Evolutionary conservation across 2,888 invertebrate genomes (phyloP).

Genomic region (Prenolepis imparis): DNA sequence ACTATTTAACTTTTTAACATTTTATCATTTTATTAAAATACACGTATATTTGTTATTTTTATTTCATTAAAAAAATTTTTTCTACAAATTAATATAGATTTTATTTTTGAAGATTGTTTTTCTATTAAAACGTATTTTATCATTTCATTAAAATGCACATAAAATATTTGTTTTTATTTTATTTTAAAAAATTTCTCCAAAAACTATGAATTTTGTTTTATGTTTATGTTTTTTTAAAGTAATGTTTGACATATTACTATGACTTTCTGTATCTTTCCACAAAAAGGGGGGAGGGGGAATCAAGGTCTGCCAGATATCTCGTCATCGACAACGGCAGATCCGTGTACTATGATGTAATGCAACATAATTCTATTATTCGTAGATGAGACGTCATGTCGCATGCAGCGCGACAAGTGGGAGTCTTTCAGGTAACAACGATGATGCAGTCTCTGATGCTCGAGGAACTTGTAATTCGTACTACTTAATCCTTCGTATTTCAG

Average conservation of each 20-base stretch:
- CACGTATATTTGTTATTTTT: not conserved
- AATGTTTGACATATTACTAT: not conserved
- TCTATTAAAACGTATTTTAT: not conserved
- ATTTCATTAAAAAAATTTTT: not conserved
- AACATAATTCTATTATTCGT: conserved; percentile 76
- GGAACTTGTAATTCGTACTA: not conserved
- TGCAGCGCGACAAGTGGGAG: conserved; percentile 23
- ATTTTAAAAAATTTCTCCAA: not conserved
- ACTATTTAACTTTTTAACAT: no score
- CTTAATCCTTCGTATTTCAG: not conserved
- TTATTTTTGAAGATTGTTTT: no score
- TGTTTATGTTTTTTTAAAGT: not conserved
- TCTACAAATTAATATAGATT: no score
- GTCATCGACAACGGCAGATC: conserved; percentile 71
- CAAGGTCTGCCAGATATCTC: conserved; percentile 79
- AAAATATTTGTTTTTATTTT: not conserved
- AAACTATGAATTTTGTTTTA: not conserved
- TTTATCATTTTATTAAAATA: not conserved
- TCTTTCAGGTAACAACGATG: not conserved
- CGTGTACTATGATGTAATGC: conserved; percentile 81
- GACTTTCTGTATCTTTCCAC: not conserved
- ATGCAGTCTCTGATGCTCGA: not conserved
- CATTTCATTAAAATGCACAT: not conserved
- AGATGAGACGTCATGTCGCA: conserved; percentile 62
- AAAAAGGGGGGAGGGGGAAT: conserved; percentile 26